These are phyloP conservation scores for Petrocephalus zakoni DNA, from an alignment of 2,113 vertebrate species.

Conservation along the genomic window DNA sequence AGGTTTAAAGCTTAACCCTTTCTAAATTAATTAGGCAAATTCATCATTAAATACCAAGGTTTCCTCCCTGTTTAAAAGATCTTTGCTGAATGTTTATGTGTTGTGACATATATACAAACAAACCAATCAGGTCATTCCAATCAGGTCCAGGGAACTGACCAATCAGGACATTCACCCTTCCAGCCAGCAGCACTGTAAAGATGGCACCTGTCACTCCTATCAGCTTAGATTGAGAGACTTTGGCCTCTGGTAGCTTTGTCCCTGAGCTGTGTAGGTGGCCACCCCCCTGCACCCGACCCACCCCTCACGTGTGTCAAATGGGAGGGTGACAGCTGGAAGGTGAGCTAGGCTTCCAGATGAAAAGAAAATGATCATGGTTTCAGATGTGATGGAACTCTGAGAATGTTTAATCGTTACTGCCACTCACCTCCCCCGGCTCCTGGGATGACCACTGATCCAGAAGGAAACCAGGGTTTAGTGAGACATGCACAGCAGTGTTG, in stretches of 20 bases:
- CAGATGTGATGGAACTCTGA: not conserved
- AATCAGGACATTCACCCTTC: not conserved
- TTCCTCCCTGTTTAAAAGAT: not conserved
- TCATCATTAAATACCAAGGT: conserved; percentile 18
- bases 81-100: not conserved
- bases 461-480: not conserved
- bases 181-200: not conserved
- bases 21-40: not conserved
- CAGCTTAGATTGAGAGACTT: not conserved
- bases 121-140: not conserved
- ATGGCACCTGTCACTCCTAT: not conserved
- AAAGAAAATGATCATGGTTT: not conserved
- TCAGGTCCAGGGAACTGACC: not conserved
- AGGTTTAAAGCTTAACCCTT: not conserved
- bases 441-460: not conserved
- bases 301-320: not conserved
- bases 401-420: not conserved
- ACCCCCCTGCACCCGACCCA: not conserved
- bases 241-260: not conserved
- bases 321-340: not conserved
- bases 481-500: not conserved
- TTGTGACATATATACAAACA: not conserved
- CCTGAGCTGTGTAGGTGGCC: not conserved
- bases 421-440: not conserved
- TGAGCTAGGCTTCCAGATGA: not conserved